A percentile compares a stretch with the other conserved stretches of the same genome.
phyloP scores from a whole-genome alignment of 2,888 invertebrate genomes.

The Erebia palarica region DNA sequence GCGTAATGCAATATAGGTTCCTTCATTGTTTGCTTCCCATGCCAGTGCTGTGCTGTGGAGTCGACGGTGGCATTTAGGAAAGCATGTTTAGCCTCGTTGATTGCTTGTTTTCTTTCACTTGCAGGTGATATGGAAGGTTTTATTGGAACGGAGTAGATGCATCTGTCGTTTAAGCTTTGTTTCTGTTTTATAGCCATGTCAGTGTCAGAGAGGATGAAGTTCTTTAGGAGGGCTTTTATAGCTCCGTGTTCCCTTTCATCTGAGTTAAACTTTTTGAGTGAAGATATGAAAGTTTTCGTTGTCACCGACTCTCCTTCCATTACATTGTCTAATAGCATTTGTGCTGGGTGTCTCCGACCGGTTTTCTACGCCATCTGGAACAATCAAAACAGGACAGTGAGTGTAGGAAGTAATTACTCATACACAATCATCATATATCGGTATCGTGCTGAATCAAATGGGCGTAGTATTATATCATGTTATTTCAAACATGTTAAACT shows the following conservation, averaged over 20 bases:
- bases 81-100: constrained; percentile 69
- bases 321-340: constrained; percentile 68
- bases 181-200: constrained; percentile 76
- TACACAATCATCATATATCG: constrained; percentile 19
- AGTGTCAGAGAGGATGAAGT: constrained; percentile 67
- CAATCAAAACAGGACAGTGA: constrained; percentile 49
- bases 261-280: constrained; percentile 63
- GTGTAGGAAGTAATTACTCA: constrained; percentile 33
- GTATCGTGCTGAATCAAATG: constrained; percentile 21
- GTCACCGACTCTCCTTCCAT: constrained; percentile 73
- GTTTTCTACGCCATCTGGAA: constrained; percentile 77
- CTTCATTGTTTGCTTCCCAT: constrained; percentile 45
- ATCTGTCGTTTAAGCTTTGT: constrained; percentile 60
- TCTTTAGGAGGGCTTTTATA: constrained; percentile 69
- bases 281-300: constrained; percentile 65
- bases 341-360: constrained; percentile 60
- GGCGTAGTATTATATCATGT: constrained; percentile 44
- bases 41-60: constrained; percentile 34
- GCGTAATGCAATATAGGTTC: constrained; percentile 68
- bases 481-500: constrained; percentile 18
- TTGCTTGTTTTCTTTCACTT: constrained; percentile 61
- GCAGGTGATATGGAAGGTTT: constrained; percentile 57
- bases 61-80: constrained; percentile 68
- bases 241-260: constrained; percentile 67
- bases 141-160: constrained; percentile 67